Conservation (phyloP, 2,113 vertebrate species). For the Otus sunia region DNA sequence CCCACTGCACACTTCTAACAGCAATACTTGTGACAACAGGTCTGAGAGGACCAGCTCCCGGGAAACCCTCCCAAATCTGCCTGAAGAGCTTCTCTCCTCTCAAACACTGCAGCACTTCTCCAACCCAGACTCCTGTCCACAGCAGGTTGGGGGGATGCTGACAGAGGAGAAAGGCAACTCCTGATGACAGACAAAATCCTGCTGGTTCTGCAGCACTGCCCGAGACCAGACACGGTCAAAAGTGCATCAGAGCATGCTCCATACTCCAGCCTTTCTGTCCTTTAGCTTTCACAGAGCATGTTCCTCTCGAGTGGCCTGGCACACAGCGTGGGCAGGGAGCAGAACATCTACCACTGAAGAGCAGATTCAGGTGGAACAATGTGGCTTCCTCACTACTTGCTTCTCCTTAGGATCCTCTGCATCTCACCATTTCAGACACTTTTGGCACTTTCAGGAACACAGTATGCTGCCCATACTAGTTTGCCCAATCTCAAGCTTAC, state of each 20-base stretch:
- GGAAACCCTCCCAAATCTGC: background rate
- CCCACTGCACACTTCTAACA: background rate
- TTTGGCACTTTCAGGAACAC: background rate
- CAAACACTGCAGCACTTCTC: background rate
- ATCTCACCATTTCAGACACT: background rate
- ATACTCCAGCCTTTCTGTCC: background rate
- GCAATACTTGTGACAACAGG: background rate
- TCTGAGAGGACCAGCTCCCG: accelerated
- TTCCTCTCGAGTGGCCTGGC: no score
- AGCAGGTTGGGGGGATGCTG: background rate
- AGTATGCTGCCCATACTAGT: background rate
- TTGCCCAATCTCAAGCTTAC: background rate
- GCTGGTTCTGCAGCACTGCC: background rate
- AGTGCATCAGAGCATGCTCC: background rate
- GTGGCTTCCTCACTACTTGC: background rate
- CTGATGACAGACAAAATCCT: background rate
- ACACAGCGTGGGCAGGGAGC: accelerated
- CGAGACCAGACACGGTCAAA: background rate
- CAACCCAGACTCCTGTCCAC: background rate
- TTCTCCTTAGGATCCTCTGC: background rate
- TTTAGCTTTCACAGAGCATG: background rate
- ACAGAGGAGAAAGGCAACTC: background rate
- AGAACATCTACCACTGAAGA: background rate
- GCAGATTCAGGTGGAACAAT: background rate
- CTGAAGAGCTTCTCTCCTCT: background rate